Evolutionary conservation across 2,113 vertebrate species (phyloP), one percentile per base, ranked within the genome.

Genomic region (Chrysemys picta): DNA sequence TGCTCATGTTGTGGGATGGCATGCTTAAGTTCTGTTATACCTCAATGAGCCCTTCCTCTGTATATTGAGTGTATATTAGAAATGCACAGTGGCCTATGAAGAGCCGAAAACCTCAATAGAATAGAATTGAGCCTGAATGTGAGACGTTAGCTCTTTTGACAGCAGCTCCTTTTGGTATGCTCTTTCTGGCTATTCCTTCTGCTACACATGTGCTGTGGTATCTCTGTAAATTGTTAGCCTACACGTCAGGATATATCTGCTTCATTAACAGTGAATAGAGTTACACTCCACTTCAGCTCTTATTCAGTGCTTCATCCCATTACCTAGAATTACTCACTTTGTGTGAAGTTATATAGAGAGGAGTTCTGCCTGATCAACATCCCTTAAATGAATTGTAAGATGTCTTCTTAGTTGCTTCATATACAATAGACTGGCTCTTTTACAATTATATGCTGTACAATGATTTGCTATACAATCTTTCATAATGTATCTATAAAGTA

Each of bases 381-480:
- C 69, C 90, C 50, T 84, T 0, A 45, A 25, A 21, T 84, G 52
- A 90, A 76, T 90, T 84, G 7, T 42, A 82, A 50, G 0, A 0
- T 78, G 19, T 22, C 83, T 69, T 53, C 11, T 79, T 69, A 84
- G 16, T 65, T 93, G n/a, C 54, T 89, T 88, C 45, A 11, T 59
- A 38, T 0, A 0, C 9, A 84, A 16, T 88, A 90, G 80, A 89
- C 42, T 24, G 13, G 14, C 75, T 65, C 6, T 52, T 69, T 69
- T n/a, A 69, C 17, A 69, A 21, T 69, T 21, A n/a, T 69, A 21
- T 69, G 16, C 35, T n/a, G 8, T 45, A 42, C 42, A 25, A 49
- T 27, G 47, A 75, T 85, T 96, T 93, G n/a, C 82, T 93, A 8
- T 90, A 85, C 89, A 94, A 50, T 90, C 22, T 90, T 87, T 72